Conservation (phyloP, 1,140 invertebrate species). For the Neodiprion lecontei region DNA sequence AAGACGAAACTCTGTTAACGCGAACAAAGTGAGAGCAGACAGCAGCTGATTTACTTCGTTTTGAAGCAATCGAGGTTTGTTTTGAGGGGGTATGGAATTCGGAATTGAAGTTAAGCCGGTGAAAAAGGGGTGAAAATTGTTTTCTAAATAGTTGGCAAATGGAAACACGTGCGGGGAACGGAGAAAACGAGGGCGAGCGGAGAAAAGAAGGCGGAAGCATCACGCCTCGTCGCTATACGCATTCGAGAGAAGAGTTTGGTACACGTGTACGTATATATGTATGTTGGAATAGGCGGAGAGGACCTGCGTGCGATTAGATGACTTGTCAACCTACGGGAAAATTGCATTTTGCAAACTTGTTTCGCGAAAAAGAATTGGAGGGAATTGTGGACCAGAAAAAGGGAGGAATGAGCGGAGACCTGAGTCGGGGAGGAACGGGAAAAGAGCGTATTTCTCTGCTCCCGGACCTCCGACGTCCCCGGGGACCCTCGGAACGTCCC, state of each 20-base stretch:
- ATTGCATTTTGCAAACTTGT: constrained; percentile 62
- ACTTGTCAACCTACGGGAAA: constrained; percentile 58
- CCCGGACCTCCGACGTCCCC: neutral
- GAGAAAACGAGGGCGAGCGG: neutral
- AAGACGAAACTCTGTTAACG: neutral
- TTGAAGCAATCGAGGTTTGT: neutral
- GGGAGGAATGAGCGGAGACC: constrained; percentile 18
- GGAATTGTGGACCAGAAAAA: constrained; percentile 44
- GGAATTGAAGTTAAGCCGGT: neutral
- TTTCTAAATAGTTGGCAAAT: constrained; percentile 1
- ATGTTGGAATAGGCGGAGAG: constrained; percentile 19
- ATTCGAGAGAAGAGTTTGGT: too few relatives aligned
- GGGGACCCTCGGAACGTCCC: neutral
- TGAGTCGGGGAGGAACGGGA: constrained; percentile 26
- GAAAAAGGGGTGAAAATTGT: neutral
- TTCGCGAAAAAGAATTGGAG: constrained; percentile 59
- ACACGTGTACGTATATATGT: too few relatives aligned
- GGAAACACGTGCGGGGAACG: neutral
- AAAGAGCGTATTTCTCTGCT: neutral
- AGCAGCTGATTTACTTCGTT: neutral
- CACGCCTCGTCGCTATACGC: too few relatives aligned
- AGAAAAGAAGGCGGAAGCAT: neutral
- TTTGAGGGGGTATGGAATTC: neutral
- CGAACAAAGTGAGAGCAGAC: neutral
- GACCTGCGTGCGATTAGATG: constrained; percentile 50